phyloP scores from a whole-genome alignment of 2,797 vertebrate species.

The Pipistrellus pipistrellus region DNA sequence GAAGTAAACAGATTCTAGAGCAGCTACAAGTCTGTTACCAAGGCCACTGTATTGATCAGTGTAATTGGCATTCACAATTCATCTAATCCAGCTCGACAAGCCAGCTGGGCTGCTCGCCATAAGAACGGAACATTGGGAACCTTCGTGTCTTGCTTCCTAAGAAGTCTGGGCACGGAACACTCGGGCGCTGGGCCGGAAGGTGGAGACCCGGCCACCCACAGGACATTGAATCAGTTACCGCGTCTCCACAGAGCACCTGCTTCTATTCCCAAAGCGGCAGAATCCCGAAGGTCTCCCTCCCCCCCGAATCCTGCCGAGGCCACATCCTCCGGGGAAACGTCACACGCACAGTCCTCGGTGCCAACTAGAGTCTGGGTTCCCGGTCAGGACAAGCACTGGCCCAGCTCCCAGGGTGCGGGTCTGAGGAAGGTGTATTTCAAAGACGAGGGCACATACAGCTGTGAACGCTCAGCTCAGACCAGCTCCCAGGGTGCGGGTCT shows the following conservation, averaged over 20 bases:
- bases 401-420: conserved; percentile 29
- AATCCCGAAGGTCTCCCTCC: conserved; percentile 51
- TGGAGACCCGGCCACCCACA: conserved; percentile 30
- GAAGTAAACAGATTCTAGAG: conserved; percentile 89
- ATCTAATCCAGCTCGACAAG: conserved; percentile 77
- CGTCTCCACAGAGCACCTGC: conserved; percentile 9
- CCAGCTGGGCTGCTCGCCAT: conserved; percentile 63
- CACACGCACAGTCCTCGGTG: conserved; percentile 36
- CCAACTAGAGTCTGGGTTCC: conserved; percentile 46
- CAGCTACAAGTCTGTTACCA: conserved; percentile 88
- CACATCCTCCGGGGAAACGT: conserved; percentile 39
- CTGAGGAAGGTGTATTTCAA: conserved; percentile 61
- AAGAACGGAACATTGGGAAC: conserved; percentile 67
- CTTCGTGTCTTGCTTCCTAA: conserved; percentile 42
- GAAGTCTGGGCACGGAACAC: conserved; percentile 52
- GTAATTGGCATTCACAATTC: conserved; percentile 87
- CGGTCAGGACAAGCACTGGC: conserved; percentile 25
- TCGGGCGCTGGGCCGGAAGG: conserved; percentile 15
- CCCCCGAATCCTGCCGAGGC: conserved; percentile 26
- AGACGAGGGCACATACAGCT: conserved; percentile 22
- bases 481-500: conserved; percentile 32
- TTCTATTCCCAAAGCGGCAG: conserved; percentile 53
- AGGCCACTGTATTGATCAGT: conserved; percentile 89
- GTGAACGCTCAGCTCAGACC: neutral
- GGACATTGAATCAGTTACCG: conserved; percentile 62